Conservation (phyloP, 2,113 vertebrate genomes). For the Pavo muticus region DNA sequence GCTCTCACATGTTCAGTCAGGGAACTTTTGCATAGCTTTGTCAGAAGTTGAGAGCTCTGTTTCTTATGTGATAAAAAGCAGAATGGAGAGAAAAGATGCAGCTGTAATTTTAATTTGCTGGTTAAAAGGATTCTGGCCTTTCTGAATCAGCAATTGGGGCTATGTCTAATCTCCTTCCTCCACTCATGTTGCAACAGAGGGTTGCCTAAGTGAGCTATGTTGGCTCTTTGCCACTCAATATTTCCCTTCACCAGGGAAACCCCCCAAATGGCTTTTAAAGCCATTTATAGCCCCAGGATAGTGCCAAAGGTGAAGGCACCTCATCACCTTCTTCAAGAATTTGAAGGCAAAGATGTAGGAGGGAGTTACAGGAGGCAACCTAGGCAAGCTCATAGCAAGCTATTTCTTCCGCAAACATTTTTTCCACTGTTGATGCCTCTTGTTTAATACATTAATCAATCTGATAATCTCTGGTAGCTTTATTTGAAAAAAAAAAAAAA, state of each 20-base stretch:
- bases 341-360: background rate
- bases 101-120: conserved; percentile 40
- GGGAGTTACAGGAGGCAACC: background rate
- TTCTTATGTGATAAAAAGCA: background rate
- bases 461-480: background rate
- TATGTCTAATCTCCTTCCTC: conserved; percentile 58
- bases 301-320: background rate
- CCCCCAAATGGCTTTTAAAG: conserved; percentile 56
- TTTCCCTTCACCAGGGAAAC: conserved; percentile 67
- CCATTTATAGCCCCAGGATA: conserved; percentile 22
- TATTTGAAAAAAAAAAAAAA: background rate
- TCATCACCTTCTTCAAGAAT: conserved; percentile 38
- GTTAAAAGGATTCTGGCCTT: conserved; percentile 30
- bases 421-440: background rate
- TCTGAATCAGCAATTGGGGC: conserved; percentile 44
- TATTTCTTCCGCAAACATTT: background rate
- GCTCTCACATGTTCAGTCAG: background rate
- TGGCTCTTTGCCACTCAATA: conserved; percentile 69
- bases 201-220: conserved; percentile 58
- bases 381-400: background rate
- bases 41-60: background rate
- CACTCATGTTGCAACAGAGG: conserved; percentile 60
- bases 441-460: background rate
- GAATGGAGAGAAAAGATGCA: conserved; percentile 12
- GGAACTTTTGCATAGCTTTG: background rate